Conservation (phyloP, 2,888 invertebrate species). For the Agrochola circellaris region DNA sequence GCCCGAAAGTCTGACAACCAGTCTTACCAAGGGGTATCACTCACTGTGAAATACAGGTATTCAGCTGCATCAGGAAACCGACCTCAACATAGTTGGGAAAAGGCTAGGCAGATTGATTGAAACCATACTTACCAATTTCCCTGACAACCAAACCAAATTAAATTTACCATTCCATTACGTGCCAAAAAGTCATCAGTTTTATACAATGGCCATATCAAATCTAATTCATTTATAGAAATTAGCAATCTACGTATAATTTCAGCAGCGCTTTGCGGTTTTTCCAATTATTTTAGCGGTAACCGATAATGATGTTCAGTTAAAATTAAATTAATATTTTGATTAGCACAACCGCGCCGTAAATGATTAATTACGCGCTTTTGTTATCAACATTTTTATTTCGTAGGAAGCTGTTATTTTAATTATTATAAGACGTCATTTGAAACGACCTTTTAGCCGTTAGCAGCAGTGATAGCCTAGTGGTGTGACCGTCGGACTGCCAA, state of each 20-base stretch:
- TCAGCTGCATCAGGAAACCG: too few species aligned
- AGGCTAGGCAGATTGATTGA: background rate
- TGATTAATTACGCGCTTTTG: constrained; percentile 45
- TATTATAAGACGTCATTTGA: background rate
- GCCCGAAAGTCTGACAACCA: too few species aligned
- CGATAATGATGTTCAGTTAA: constrained; percentile 36
- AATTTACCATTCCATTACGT: background rate
- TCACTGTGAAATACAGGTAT: too few species aligned
- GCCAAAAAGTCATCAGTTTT: background rate
- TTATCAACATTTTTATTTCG: constrained; percentile 35
- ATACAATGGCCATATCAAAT: background rate
- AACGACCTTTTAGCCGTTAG: background rate
- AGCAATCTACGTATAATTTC: constrained; percentile 10
- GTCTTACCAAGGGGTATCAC: too few species aligned
- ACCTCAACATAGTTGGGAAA: too few species aligned
- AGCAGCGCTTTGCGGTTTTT: constrained; percentile 37
- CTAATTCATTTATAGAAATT: constrained; percentile 18
- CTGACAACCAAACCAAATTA: background rate
- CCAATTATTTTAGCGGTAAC: constrained; percentile 41
- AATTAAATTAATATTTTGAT: constrained; percentile 57
- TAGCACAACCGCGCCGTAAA: constrained; percentile 31
- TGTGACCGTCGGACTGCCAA: too few species aligned
- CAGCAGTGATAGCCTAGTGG: too few species aligned
- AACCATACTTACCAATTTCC: background rate
- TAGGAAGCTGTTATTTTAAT: constrained; percentile 9